Percentiles rank a stretch among this genome's conserved stretches.
These are phyloP conservation scores for Cecropterus lyciades DNA, from an alignment of 1,140 invertebrate genomes.

Conservation along the genomic window DNA sequence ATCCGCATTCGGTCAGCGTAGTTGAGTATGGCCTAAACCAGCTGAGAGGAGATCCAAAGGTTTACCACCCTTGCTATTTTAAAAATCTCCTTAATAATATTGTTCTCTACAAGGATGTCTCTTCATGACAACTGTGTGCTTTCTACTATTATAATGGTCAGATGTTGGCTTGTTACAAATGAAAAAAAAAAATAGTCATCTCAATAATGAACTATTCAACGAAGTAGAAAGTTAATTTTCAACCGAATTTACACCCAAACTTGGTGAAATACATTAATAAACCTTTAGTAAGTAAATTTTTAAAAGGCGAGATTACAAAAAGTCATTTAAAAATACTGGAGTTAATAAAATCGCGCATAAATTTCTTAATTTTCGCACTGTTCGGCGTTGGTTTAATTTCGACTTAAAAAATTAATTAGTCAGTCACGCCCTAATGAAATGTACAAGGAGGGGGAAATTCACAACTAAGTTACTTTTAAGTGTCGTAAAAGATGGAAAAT, in stretches of 20 bases:
- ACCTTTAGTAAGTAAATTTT: conserved; percentile 37
- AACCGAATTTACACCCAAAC: conserved; percentile 1
- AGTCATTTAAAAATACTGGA: conserved; percentile 55
- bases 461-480: conserved; percentile 57
- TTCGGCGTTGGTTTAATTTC: conserved; percentile 57
- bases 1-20: no score
- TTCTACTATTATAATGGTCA: no score
- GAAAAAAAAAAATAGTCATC: no score
- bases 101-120: no score
- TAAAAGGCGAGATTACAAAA: conserved; percentile 45
- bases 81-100: no score
- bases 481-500: conserved; percentile 65
- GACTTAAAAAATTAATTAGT: conserved; percentile 75
- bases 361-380: conserved; percentile 65
- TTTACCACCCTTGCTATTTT: no score
- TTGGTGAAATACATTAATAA: conserved; percentile 6
- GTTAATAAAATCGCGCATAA: conserved; percentile 64
- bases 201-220: no score
- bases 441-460: conserved; percentile 52
- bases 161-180: no score
- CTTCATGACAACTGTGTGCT: no score
- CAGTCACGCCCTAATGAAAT: conserved; percentile 60
- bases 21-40: no score
- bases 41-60: no score
- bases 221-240: not conserved